Percentiles rank a stretch among this genome's conserved stretches.
Evolutionary conservation across 1,140 invertebrate species (phyloP).

Genomic region (Pseudomyrmex concolor): DNA sequence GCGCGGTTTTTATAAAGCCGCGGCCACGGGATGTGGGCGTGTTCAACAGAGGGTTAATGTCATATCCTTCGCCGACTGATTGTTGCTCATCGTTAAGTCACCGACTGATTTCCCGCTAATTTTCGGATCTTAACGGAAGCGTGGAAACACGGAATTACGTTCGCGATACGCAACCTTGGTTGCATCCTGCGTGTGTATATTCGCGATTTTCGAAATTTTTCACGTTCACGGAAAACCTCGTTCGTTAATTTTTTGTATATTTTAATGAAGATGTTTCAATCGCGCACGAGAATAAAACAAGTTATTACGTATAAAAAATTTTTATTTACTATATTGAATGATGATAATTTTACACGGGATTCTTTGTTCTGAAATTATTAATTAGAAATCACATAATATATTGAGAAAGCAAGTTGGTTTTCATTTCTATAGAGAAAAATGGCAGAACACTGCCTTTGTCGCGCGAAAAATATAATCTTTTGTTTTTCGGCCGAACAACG

Average conservation of each 20-base stretch:
- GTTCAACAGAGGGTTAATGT: conserved; percentile 43
- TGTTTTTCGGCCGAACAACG: conserved; percentile 37
- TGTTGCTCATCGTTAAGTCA: conserved; percentile 53
- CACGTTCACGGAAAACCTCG: neutral
- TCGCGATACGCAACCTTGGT: conserved; percentile 25
- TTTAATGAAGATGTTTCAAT: neutral
- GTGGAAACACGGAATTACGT: conserved; percentile 47
- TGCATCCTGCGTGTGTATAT: conserved; percentile 38
- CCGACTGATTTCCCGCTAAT: conserved; percentile 51
- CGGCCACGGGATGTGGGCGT: conserved; percentile 79
- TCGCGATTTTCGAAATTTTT: too few relatives aligned
- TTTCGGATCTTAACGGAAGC: conserved; percentile 66
- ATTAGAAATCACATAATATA: too few relatives aligned
- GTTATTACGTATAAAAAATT: neutral
- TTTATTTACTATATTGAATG: neutral
- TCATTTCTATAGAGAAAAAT: too few relatives aligned
- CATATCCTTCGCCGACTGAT: conserved; percentile 62
- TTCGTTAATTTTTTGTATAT: neutral
- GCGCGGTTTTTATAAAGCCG: conserved; percentile 73
- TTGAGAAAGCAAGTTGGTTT: too few relatives aligned
- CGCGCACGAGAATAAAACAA: neutral
- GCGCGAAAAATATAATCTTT: neutral
- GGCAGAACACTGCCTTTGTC: too few relatives aligned
- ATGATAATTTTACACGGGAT: too few relatives aligned
- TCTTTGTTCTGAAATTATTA: too few relatives aligned